Base-by-base conservation (phyloP, 2,797 vertebrate species). In the Echeneis naucrates region DNA sequence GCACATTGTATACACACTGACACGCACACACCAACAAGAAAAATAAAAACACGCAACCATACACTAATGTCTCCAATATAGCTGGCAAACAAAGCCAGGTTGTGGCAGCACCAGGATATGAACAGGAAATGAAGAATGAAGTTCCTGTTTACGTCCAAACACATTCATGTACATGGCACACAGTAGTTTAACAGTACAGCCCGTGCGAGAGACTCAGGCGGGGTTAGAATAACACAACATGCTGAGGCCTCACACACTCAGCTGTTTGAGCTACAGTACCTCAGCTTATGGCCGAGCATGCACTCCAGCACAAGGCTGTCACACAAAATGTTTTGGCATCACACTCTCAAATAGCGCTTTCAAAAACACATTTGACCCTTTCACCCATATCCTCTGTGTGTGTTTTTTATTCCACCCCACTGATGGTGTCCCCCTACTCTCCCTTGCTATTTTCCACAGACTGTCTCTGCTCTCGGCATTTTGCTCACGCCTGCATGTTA, bases 111-210 rank as follows among this genome's bases (percentile, higher is more conserved):
- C 51, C 78, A 81, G 86, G 87, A 87, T 84, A 83, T 77, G 82
- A 87, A 80, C 82, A 92, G 92, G 92, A 93, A 93, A 93, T 88
- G 68, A 87, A 83, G 82, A 87, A 86, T 88, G 88, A 83, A 80
- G 87, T 87, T 91, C 89, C 85, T 93, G 90, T 93, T 93, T 92
- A 88, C 77, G 50, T 89, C 84, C 51, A 86, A 89, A 90, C 70
- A 85, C 59, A 21, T 78, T 67, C 24, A 30, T 40, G 78, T 72
- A 21, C 68, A 53, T 19, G 4, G 60, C 47, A 45, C 84, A 78
- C 75, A 77, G 21, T 59, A 63, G 63, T 55, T 79, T 69, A 40
- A 23, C 58, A 75, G 82, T 61, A 87, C 87, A 87, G 83, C 84
- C 76, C 24, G 4, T 4, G 68, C 72, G n/a, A 87, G 84, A 81